Evolutionary conservation across 1,140 invertebrate genomes (phyloP).

Genomic region (Pogonus chalceus): DNA sequence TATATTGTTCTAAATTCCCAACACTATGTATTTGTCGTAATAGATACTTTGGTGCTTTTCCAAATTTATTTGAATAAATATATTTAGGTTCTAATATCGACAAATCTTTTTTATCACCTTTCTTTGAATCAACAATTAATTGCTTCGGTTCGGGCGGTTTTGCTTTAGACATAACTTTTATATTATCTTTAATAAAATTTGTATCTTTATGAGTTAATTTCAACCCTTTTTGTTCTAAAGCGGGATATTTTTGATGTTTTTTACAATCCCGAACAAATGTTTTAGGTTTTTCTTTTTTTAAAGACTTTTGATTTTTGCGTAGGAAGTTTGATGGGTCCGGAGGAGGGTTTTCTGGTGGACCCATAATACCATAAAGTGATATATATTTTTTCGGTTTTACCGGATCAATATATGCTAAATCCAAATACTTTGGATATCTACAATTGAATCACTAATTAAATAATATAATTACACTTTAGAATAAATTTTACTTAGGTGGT

Average conservation of each 20-base stretch:
- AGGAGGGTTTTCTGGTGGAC: constrained; percentile 43
- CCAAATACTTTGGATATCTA: neutral
- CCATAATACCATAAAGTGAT: constrained; percentile 43
- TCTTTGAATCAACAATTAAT: constrained; percentile 35
- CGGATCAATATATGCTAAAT: neutral
- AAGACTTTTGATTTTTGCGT: constrained; percentile 38
- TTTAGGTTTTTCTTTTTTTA: constrained; percentile 10
- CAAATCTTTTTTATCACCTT: constrained; percentile 34
- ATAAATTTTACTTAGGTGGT: constrained; percentile 13
- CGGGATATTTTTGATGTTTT: constrained; percentile 12
- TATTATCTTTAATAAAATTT: constrained; percentile 18
- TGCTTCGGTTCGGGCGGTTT: constrained; percentile 24
- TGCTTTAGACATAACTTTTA: constrained; percentile 23
- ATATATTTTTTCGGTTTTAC: constrained; percentile 15
- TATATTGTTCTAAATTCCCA: constrained; percentile 34
- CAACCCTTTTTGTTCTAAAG: too few species aligned
- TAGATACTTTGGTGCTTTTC: constrained; percentile 45
- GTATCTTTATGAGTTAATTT: constrained; percentile 14
- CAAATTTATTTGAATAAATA: constrained; percentile 40
- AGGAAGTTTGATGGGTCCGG: constrained; percentile 45
- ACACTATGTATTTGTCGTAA: too few species aligned
- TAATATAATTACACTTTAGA: constrained; percentile 1
- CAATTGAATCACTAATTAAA: neutral
- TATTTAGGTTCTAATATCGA: constrained; percentile 39
- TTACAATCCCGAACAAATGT: constrained; percentile 20